Conservation (phyloP, 2,888 invertebrate genomes). For the Dioctria rufipes region DNA sequence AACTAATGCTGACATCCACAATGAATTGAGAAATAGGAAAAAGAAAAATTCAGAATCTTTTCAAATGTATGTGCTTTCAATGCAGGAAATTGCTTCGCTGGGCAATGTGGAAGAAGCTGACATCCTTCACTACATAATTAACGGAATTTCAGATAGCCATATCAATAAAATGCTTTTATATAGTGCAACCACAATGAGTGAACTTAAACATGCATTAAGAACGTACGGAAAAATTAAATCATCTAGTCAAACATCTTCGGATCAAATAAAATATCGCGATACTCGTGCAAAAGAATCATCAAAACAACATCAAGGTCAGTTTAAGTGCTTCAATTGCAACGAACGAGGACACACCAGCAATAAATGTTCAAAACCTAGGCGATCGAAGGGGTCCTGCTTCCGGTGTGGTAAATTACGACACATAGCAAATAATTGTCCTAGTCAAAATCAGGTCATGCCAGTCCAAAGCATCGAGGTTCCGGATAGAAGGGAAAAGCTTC, state of each 20-base stretch:
- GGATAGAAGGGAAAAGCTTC: neutral
- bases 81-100: conserved; percentile 51
- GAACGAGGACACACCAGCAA: conserved; percentile 5
- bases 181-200: conserved; percentile 26
- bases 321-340: conserved; percentile 25
- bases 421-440: neutral
- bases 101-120: conserved; percentile 47
- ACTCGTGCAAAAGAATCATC: neutral
- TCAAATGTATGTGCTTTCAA: conserved; percentile 49
- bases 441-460: neutral
- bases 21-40: conserved; percentile 41
- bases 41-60: conserved; percentile 48
- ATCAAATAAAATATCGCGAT: neutral
- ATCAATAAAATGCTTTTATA: conserved; percentile 48
- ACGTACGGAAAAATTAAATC: conserved; percentile 35
- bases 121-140: conserved; percentile 47
- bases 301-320: neutral
- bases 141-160: conserved; percentile 47
- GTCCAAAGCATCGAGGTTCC: neutral
- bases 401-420: conserved; percentile 1
- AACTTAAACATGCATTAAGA: conserved; percentile 40
- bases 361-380: neutral
- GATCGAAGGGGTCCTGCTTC: neutral
- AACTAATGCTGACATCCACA: conserved; percentile 52
- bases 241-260: neutral